Evolutionary conservation across 2,113 vertebrate species (phyloP).

Genomic region (Phalacrocorax carbo): DNA sequence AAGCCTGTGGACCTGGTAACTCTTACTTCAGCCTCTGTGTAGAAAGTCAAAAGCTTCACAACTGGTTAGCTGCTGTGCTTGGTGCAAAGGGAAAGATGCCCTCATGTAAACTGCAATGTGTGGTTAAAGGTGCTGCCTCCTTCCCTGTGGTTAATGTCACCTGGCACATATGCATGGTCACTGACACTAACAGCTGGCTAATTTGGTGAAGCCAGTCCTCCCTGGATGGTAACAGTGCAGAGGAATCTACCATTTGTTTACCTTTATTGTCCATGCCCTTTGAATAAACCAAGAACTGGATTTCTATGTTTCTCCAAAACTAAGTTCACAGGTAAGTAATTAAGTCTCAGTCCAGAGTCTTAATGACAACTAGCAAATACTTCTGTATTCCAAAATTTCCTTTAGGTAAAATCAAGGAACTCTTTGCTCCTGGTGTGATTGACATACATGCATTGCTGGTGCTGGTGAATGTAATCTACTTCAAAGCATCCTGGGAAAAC

Average conservation of each 20-base stretch:
- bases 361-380: not conserved
- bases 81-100: not conserved
- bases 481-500: slow-evolving; percentile 88
- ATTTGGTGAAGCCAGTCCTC: not conserved
- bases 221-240: not conserved
- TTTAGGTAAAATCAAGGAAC: slow-evolving; percentile 91
- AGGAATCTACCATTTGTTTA: not conserved
- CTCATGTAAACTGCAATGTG: not conserved
- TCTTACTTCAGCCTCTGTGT: not conserved
- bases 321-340: not conserved
- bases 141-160: not conserved
- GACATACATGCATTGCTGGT: slow-evolving; percentile 71
- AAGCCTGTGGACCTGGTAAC: not conserved
- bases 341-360: not conserved
- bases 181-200: not conserved
- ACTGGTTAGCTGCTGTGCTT: not conserved
- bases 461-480: slow-evolving; percentile 91
- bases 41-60: not conserved
- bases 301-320: not conserved
- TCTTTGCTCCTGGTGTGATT: slow-evolving; percentile 80
- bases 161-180: not conserved
- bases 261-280: not conserved
- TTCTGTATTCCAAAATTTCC: not conserved
- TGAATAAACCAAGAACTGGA: not conserved
- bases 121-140: not conserved